Evolutionary conservation across 2,113 vertebrate species (phyloP).

Genomic region (Lota lota): DNA sequence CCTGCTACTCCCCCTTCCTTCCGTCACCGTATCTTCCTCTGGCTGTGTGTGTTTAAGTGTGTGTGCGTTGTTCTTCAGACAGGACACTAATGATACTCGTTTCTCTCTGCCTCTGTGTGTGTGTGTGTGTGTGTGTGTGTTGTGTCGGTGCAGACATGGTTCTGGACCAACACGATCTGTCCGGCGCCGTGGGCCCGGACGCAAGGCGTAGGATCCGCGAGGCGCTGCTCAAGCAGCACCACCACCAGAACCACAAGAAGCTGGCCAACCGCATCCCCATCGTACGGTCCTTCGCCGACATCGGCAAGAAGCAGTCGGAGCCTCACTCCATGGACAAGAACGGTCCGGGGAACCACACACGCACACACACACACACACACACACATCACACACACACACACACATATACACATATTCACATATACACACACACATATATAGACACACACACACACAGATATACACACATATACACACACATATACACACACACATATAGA

Average conservation of each 20-base stretch:
- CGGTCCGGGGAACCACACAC: constrained; percentile 76
- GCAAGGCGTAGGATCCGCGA: constrained; percentile 88
- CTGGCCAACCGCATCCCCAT: constrained; percentile 96
- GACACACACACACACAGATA: not conserved
- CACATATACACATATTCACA: not conserved
- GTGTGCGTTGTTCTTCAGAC: too few species aligned
- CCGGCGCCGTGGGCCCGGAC: constrained; percentile 86
- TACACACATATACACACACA: not conserved
- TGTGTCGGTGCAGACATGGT: constrained; percentile 84
- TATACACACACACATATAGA: too few species aligned
- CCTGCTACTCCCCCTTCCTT: too few species aligned
- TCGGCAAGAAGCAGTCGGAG: constrained; percentile 98
- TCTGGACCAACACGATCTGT: constrained; percentile 90
- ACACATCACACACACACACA: not conserved
- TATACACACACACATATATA: not conserved
- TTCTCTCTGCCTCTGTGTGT: too few species aligned
- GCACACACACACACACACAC: not conserved
- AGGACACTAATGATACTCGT: too few species aligned
- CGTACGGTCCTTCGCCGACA: constrained; percentile 96
- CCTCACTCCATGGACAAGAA: constrained; percentile 99
- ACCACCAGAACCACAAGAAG: constrained; percentile 99
- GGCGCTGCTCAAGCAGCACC: constrained; percentile 93
- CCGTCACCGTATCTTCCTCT: too few species aligned
- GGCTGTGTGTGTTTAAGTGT: too few species aligned
- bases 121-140: not conserved